Evolutionary conservation across 1,140 invertebrate species (phyloP), one percentile per base, ranked within the genome.

Genomic region (Tetragonula clypearis): DNA sequence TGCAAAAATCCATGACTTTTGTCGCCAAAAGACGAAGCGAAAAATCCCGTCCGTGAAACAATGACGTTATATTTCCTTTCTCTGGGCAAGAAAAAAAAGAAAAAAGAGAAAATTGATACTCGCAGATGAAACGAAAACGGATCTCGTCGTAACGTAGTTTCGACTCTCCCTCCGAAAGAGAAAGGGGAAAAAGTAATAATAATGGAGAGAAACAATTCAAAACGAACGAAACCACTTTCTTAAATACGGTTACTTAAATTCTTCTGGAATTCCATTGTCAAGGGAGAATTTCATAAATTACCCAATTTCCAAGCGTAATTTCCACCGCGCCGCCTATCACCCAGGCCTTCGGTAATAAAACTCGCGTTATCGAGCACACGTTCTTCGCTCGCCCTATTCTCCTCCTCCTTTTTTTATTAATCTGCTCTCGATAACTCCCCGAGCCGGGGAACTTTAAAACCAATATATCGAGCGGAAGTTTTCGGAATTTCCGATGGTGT

Each of bases 401-500:
- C 8, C 1, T 15, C 1, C 19, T 58, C 19, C 68, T 79, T 69
- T 49, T 58, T 49, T 49, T 49, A 49, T 49, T 35, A 26, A 68
- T 79, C 56, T 49, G 11, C 35, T 69, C 75, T 49, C 73, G 65
- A 69, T 79, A 84, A 79, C 56, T 79, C 56, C 41, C 56, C 41
- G 21, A 12, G 8, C 56, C n/a, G 6, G 55, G 56, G 23, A 84
- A 79, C 76, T 84, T 84, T 84, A 72, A 77, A 79, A 72, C 68
- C 82, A 72, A 79, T 84, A 84, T 84, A 79, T 72, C 76, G 82
- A 35, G 55, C 56, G 56, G 19, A 84, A 84, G 76, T 84, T 84
- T 72, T 62, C 30, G 76, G 75, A 84, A 71, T 60, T 84, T 72
- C 76, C 82, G 66, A 79, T 60, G 75, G 55, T 71, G 69, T 80